These are phyloP conservation scores for Sterrhoptilus dennistouni DNA, from an alignment of 2,113 vertebrate species.

Conservation along the genomic window DNA sequence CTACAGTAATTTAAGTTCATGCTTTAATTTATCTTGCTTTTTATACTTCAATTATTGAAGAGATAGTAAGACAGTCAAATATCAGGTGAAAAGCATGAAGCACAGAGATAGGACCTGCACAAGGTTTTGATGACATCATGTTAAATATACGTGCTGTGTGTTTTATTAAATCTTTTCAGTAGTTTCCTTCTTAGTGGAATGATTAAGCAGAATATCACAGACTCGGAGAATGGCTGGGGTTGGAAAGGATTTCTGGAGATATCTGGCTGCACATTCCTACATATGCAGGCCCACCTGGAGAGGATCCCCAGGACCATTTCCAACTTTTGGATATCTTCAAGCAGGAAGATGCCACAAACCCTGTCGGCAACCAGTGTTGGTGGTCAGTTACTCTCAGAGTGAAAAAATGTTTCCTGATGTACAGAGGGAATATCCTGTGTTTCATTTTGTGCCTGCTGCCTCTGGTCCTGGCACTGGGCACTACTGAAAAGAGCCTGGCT, in stretches of 20 bases:
- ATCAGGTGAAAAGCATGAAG: background rate
- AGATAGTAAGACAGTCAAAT: background rate
- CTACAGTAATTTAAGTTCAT: background rate
- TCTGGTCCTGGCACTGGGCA: background rate
- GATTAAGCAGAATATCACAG: background rate
- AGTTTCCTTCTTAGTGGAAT: background rate
- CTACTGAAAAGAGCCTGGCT: background rate
- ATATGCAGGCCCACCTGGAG: background rate
- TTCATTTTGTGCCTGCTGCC: background rate
- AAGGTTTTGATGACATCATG: background rate
- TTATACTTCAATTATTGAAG: background rate
- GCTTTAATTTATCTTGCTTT: background rate
- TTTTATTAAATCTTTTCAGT: background rate
- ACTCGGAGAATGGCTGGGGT: background rate
- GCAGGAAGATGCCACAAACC: background rate
- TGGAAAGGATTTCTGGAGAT: background rate
- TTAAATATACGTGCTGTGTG: background rate
- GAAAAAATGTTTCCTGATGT: background rate
- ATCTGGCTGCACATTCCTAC: background rate
- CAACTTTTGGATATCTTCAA: background rate
- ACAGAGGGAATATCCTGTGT: background rate
- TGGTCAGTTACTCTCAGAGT: background rate
- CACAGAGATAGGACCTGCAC: background rate
- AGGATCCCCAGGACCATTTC: background rate
- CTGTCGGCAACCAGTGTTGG: background rate